Conservation (phyloP, 1,140 invertebrate species). For the Aphidius ervi region DNA sequence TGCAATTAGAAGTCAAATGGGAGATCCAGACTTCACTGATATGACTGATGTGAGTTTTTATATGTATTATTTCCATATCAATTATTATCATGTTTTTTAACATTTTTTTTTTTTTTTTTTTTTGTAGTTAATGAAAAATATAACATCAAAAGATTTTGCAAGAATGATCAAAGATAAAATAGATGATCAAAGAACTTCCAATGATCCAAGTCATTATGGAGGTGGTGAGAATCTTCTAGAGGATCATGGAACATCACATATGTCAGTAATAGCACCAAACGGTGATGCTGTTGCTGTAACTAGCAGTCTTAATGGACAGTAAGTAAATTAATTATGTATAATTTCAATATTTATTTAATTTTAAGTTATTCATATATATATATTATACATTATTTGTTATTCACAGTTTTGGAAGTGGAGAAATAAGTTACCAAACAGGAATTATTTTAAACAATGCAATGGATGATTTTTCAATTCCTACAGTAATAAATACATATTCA, state of each 20-base stretch:
- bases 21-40: constrained; percentile 72
- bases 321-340: constrained; percentile 47
- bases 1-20: constrained; percentile 78
- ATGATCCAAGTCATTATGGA: constrained; percentile 67
- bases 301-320: constrained; percentile 89
- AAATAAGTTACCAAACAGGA: constrained; percentile 62
- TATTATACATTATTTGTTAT: constrained; percentile 19
- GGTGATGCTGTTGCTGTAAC: constrained; percentile 93
- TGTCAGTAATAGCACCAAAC: constrained; percentile 78
- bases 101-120: not conserved
- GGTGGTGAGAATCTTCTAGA: constrained; percentile 52
- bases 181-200: constrained; percentile 64
- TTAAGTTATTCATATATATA: no score
- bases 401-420: constrained; percentile 68
- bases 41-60: constrained; percentile 56
- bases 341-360: no score
- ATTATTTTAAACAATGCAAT: constrained; percentile 92
- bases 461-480: constrained; percentile 90
- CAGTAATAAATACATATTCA: constrained; percentile 71
- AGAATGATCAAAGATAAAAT: constrained; percentile 56
- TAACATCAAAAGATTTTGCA: constrained; percentile 56
- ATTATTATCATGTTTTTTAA: no score
- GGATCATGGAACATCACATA: constrained; percentile 86
- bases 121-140: constrained; percentile 53
- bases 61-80: no score